Conservation (phyloP, 2,888 invertebrate species). For the Eristalinus aeneus region DNA sequence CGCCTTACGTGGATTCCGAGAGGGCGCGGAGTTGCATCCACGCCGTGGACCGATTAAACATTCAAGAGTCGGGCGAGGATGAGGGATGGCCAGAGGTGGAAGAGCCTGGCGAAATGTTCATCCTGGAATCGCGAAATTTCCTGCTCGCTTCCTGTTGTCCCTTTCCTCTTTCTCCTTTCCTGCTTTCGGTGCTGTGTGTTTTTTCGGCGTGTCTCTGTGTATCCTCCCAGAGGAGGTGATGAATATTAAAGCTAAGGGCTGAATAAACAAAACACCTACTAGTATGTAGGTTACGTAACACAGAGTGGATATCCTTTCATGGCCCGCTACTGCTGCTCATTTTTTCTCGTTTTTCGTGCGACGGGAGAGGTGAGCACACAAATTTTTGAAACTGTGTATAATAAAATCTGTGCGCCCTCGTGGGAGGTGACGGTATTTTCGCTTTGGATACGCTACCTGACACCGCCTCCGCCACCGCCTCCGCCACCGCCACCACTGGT, state of each 20-base stretch:
- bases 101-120: constrained; percentile 43
- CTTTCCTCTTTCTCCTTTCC: neutral
- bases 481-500: neutral
- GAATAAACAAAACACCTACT: constrained; percentile 27
- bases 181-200: neutral
- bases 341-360: neutral
- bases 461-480: no score
- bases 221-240: constrained; percentile 27
- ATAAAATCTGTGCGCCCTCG: constrained; percentile 43
- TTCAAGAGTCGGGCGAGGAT: constrained; percentile 46
- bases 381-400: constrained; percentile 38
- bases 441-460: neutral
- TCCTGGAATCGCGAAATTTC: constrained; percentile 64
- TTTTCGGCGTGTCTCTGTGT: neutral
- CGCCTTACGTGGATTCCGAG: neutral
- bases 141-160: constrained; percentile 51
- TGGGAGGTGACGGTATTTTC: neutral
- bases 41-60: constrained; percentile 58
- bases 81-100: constrained; percentile 19
- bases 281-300: constrained; percentile 59
- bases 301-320: constrained; percentile 37
- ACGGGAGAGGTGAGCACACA: neutral
- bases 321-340: neutral
- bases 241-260: constrained; percentile 64
- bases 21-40: neutral